Evolutionary conservation across 2,113 vertebrate genomes (phyloP), one percentile per base, ranked within the genome.

Genomic region (Ptyas mucosa): DNA sequence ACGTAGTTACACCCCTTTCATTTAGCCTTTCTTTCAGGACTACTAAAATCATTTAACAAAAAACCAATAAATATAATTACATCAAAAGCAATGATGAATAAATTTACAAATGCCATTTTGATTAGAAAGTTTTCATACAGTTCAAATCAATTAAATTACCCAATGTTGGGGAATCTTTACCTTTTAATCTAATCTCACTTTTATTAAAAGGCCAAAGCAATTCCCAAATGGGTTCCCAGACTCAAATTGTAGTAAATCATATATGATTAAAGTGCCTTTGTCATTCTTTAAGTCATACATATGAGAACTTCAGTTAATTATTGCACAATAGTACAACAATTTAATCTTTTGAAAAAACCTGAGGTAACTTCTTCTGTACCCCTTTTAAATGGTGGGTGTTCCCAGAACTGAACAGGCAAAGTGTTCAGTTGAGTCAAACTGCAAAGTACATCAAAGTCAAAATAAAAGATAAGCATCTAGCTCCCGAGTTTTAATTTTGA

Each of bases 61-160:
- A 95, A 96, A 85, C 57, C 85, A 92, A 89, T 96, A 97, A 97
- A 97, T 95, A 93, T 85, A 96, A 96, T 95, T 96, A 92, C 88
- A 94, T 92, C 95, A 96, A 95, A 96, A 97, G 93, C 69, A 92
- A 29, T 93, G 90, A 94, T 90, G 75, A 89, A 93, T 94, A 90
- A 29, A 94, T 95, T 96, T 91, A 96, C 57, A 95, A 97, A 96
- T 61, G 91, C 43, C 96, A 69, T 94, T 90, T 94, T 92, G 94
- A 94, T 97, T 95, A 95, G 21, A 94, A 52, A 87, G 69, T 87
- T 91, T 23, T 4, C 9, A 18, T 55, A 5, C 64, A 93, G 81
- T 93, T 92, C 86, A 92, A 94, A 93, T n/a, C 89, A 39, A 92
- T 1, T 81, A 43, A 95, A 95, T 91, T 91, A 92, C 55, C 81